Conservation (phyloP, 2,797 vertebrate species). For the Tachyglossus aculeatus region DNA sequence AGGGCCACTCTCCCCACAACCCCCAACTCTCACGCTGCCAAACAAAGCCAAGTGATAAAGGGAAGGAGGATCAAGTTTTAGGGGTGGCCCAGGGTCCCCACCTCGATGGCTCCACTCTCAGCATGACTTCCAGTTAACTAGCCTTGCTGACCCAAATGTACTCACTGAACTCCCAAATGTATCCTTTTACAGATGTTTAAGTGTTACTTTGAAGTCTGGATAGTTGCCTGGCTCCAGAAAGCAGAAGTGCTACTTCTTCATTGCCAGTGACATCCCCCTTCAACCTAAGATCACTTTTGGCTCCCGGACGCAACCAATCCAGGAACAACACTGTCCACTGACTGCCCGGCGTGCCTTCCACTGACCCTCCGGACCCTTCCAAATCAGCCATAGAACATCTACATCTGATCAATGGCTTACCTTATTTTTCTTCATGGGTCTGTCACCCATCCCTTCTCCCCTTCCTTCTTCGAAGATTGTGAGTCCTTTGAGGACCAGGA, state of each 20-base stretch:
- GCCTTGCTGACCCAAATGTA: background rate
- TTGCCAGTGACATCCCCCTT: slow-evolving; percentile 65
- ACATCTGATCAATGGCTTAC: too few species aligned
- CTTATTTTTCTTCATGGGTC: too few species aligned
- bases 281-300: too few species aligned
- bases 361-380: too few species aligned
- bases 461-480: too few species aligned
- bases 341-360: too few species aligned
- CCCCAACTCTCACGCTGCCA: background rate
- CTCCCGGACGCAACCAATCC: too few species aligned
- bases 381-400: too few species aligned
- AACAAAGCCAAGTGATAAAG: background rate
- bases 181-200: slow-evolving; percentile 76
- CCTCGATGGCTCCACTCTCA: background rate
- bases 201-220: slow-evolving; percentile 86
- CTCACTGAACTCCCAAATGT: background rate
- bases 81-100: background rate
- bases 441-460: too few species aligned
- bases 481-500: too few species aligned
- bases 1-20: background rate
- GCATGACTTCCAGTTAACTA: background rate
- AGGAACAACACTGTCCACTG: too few species aligned
- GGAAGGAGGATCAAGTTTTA: too few species aligned
- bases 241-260: slow-evolving; percentile 56
- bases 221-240: slow-evolving; percentile 76